Evolutionary conservation across 2,888 invertebrate genomes (phyloP).

Genomic region (Rhagonycha lutea): DNA sequence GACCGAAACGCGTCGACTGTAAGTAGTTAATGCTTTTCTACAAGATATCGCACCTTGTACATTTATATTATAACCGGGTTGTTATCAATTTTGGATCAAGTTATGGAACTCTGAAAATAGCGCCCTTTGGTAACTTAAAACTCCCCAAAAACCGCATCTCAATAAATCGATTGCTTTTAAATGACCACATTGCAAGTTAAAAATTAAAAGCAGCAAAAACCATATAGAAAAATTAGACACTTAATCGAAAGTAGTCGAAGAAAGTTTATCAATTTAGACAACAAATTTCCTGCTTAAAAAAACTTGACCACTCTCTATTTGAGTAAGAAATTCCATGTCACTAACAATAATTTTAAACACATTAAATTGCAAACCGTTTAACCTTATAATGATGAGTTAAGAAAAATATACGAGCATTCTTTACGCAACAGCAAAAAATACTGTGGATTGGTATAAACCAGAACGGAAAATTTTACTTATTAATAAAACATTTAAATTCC

Average conservation of each 20-base stretch:
- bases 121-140: neutral
- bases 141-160: neutral
- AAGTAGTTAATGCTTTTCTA: too few relatives aligned
- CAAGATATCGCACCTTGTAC: too few relatives aligned
- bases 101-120: too few relatives aligned
- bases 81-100: too few relatives aligned
- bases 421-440: neutral
- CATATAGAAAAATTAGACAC: neutral
- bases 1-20: too few relatives aligned
- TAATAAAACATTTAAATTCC: neutral
- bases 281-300: neutral
- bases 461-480: neutral
- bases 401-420: neutral
- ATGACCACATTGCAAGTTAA: too few relatives aligned
- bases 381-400: neutral
- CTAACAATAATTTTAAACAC: neutral
- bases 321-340: neutral
- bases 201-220: neutral
- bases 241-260: neutral
- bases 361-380: neutral
- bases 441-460: neutral
- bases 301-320: neutral
- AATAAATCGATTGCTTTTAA: too few relatives aligned
- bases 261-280: neutral
- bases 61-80: too few relatives aligned